Evolutionary conservation across 2,888 invertebrate species (phyloP).

Genomic region (Dusona sp.): DNA sequence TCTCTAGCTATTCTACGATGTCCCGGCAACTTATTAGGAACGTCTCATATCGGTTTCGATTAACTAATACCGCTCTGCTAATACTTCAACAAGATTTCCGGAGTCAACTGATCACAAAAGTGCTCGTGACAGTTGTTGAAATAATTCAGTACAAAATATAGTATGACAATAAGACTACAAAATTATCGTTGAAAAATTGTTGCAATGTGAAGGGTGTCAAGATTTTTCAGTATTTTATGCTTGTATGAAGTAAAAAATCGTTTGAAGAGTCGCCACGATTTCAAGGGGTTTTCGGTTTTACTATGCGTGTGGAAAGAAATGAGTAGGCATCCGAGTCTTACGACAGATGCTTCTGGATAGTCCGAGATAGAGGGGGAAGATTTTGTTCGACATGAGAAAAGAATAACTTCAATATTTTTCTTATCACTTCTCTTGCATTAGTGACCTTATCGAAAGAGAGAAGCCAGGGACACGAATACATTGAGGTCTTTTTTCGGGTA

Average conservation of each 20-base stretch:
- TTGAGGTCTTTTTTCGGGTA: conserved; percentile 47
- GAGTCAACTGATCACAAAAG: no score
- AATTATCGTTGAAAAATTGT: no score
- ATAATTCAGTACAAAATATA: no score
- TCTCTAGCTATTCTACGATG: neutral
- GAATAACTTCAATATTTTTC: conserved; percentile 57
- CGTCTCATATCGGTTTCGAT: no score
- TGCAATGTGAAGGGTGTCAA: no score
- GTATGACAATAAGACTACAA: no score
- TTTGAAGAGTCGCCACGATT: no score
- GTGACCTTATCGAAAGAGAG: neutral
- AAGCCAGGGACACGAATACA: conserved; percentile 59
- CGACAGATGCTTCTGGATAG: neutral
- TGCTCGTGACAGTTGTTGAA: no score
- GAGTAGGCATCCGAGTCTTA: neutral
- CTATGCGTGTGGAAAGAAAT: neutral
- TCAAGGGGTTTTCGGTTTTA: neutral
- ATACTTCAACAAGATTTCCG: no score
- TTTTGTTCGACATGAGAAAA: neutral
- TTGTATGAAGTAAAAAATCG: no score
- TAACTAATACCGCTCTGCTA: no score
- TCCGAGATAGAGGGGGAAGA: neutral
- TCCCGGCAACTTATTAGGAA: neutral
- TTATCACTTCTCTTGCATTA: conserved; percentile 20
- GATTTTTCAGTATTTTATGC: no score